Evolutionary conservation across 2,888 invertebrate species (phyloP).

Genomic region (Tromatobia lineatoria): DNA sequence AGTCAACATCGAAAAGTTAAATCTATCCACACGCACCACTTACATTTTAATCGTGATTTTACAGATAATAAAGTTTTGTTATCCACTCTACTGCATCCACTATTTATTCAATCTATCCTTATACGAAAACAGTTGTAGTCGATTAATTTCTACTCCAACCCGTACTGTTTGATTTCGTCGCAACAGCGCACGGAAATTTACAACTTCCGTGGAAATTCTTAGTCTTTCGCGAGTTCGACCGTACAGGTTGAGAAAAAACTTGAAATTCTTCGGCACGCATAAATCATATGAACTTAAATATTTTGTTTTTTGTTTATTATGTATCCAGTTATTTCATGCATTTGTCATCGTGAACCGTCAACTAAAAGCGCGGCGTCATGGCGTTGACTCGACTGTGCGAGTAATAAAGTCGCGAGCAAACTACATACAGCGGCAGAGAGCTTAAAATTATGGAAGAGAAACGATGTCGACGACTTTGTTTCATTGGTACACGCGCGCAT

Average conservation of each 20-base stretch:
- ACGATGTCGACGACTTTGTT: slow-evolving; percentile 13
- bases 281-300: slow-evolving; percentile 58
- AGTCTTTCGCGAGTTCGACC: too few relatives aligned
- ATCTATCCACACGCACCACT: too few relatives aligned
- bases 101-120: too few relatives aligned
- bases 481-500: slow-evolving; percentile 71
- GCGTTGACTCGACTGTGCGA: neutral
- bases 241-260: neutral
- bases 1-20: too few relatives aligned
- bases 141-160: too few relatives aligned
- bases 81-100: too few relatives aligned
- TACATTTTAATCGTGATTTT: too few relatives aligned
- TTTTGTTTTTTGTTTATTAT: neutral
- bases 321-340: neutral
- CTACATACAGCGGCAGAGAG: neutral
- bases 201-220: too few relatives aligned
- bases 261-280: slow-evolving; percentile 71
- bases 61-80: too few relatives aligned
- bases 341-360: slow-evolving; percentile 14
- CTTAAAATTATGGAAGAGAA: slow-evolving; percentile 1
- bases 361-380: neutral
- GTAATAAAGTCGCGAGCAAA: slow-evolving; percentile 27
- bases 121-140: too few relatives aligned
- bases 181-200: too few relatives aligned
- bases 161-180: too few relatives aligned